These are phyloP conservation scores for Nomada lathburiana DNA, from an alignment of 2,888 invertebrate species.

Conservation along the genomic window DNA sequence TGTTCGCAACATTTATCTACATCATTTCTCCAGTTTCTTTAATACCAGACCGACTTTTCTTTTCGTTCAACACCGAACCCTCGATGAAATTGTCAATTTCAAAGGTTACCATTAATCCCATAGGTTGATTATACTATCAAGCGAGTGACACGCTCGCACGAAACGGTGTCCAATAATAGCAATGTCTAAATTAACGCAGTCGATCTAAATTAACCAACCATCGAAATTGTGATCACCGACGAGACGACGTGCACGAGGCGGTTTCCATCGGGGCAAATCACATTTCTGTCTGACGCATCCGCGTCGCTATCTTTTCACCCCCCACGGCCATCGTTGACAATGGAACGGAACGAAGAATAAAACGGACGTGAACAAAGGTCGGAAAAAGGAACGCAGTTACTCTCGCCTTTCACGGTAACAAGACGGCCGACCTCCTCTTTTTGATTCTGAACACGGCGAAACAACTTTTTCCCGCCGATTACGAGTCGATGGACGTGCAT, in stretches of 20 bases:
- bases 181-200: constrained; percentile 44
- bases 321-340: constrained; percentile 33
- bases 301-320: constrained; percentile 50
- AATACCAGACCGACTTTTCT: too few species aligned
- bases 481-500: constrained; percentile 39
- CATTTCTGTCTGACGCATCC: constrained; percentile 59
- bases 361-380: background rate
- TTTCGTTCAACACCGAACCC: too few species aligned
- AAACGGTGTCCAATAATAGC: constrained; percentile 38
- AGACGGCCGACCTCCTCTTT: constrained; percentile 39
- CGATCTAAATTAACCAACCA: constrained; percentile 25
- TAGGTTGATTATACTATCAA: background rate
- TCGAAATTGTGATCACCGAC: constrained; percentile 62
- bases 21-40: too few species aligned
- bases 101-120: background rate
- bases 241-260: constrained; percentile 67
- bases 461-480: constrained; percentile 53
- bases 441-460: constrained; percentile 53
- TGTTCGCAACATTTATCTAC: too few species aligned
- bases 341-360: constrained; percentile 16
- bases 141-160: background rate
- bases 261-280: constrained; percentile 68
- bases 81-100: background rate
- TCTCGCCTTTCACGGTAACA: constrained; percentile 35
- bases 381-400: background rate